Evolutionary conservation across 2,888 invertebrate species (phyloP).

Genomic region (Drepana falcataria): DNA sequence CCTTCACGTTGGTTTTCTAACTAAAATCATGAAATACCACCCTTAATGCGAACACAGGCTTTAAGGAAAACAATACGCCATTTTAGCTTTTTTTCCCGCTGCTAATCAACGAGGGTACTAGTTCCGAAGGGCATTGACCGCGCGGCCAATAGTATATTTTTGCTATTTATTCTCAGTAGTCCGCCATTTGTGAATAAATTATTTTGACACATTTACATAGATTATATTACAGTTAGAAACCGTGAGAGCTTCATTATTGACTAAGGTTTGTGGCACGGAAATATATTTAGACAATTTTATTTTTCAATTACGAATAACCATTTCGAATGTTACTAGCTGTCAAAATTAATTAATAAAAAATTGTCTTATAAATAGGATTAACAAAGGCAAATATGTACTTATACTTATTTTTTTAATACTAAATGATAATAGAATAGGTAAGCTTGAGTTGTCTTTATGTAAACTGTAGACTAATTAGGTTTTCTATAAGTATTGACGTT

Average conservation of each 20-base stretch:
- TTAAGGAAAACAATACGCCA: conserved; percentile 63
- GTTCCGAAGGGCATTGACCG: conserved; percentile 56
- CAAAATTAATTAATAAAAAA: too few species aligned
- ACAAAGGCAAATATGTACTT: too few species aligned
- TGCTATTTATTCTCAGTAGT: conserved; percentile 29
- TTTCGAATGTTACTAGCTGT: not conserved
- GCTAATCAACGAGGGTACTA: conserved; percentile 61
- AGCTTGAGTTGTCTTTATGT: too few species aligned
- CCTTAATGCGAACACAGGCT: conserved; percentile 62
- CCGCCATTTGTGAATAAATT: conserved; percentile 10
- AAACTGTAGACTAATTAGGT: too few species aligned
- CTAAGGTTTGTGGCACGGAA: too few species aligned
- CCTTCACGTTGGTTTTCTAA: conserved; percentile 44
- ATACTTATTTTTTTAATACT: too few species aligned
- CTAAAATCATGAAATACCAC: conserved; percentile 60
- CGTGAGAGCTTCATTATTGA: too few species aligned
- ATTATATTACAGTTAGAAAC: not conserved
- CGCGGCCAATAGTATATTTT: conserved; percentile 29
- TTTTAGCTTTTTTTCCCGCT: conserved; percentile 54
- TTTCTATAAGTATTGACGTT: too few species aligned
- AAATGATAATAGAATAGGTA: too few species aligned
- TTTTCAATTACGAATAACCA: too few species aligned
- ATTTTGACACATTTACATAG: conserved; percentile 2
- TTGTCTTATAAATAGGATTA: too few species aligned
- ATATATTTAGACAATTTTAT: too few species aligned